Evolutionary conservation across 1,140 invertebrate species (phyloP), one percentile per base, ranked within the genome.

Genomic region (Heterodera schachtii): DNA sequence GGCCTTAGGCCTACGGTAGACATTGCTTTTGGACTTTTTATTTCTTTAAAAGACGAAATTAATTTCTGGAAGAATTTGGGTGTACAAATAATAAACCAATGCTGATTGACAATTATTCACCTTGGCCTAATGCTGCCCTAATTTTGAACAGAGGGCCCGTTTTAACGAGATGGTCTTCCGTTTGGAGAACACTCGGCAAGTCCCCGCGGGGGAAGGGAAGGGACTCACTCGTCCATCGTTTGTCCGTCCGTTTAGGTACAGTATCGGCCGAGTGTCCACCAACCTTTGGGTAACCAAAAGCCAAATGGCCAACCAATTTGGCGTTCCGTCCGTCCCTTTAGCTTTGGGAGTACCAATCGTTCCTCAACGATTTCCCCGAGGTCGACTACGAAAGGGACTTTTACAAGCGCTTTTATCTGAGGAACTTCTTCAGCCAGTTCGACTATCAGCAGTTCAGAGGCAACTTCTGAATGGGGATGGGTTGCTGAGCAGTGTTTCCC

Each of bases 331-430:
- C 31, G 46, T 13, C 43, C 43, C 44, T 64, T 78, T 21, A 78
- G 77, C 13, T 89, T 6, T 89, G 88, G 88, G 88, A 90, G 67
- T 89, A 89, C 75, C 88, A 89, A 75, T 83, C 82, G 3, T 89
- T 89, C 76, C 79, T 89, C 44, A 89, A 90, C 79, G 88, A 89
- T 82, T 89, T 90, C 52, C 86, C 88, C 19, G 81, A 89, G 82
- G 84, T 89, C 49, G 73, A 87, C 47, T 89, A 88, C 64, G 80
- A 84, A 46, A 84, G 73, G 52, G 88, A 89, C 70, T 89, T 89
- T 78, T 89, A 89, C 75, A 87, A 89, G 71, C 76, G 87, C 73
- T 84, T 86, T 69, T 84, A 87, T 44, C 75, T 89, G 60, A 77
- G 81, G 66, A 84, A 90, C 52, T 89, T 89, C 79, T 89, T 89